phyloP scores from a whole-genome alignment of 2,797 vertebrate species.

The Pangasius macronema region DNA sequence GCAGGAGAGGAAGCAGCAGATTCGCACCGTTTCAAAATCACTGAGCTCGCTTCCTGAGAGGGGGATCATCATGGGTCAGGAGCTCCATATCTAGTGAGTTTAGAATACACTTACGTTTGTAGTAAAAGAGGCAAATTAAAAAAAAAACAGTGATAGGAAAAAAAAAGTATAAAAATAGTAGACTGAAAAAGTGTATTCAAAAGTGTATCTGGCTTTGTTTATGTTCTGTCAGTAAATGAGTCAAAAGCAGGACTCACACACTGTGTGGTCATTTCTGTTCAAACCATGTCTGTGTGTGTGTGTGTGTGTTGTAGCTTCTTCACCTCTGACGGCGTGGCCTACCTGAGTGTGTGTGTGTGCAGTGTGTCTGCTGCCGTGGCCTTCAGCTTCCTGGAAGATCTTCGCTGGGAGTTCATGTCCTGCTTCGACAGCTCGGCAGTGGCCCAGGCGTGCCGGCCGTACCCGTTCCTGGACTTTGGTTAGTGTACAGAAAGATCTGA shows the following conservation, averaged over 20 bases:
- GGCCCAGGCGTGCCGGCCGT: slow-evolving; percentile 84
- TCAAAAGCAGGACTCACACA: neutral
- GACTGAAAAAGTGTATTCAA: neutral
- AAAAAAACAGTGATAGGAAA: neutral
- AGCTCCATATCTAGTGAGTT: slow-evolving; percentile 88
- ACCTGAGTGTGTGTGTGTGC: slow-evolving; percentile 87
- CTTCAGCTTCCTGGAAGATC: slow-evolving; percentile 95
- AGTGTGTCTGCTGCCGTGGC: slow-evolving; percentile 86
- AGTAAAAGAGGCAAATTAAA: neutral
- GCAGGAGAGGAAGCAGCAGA: slow-evolving; percentile 86
- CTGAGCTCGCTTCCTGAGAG: slow-evolving; percentile 78
- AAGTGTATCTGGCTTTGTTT: neutral
- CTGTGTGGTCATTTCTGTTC: neutral
- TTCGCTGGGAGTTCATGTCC: slow-evolving; percentile 89
- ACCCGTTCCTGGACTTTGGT: slow-evolving; percentile 96
- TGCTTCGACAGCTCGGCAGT: slow-evolving; percentile 79
- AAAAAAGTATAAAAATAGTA: neutral
- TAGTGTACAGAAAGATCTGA: slow-evolving; percentile 59
- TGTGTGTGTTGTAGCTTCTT: slow-evolving; percentile 79
- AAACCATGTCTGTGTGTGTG: slow-evolving; percentile 41
- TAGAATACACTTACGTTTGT: neutral
- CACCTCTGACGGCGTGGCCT: slow-evolving; percentile 85
- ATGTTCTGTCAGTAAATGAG: neutral
- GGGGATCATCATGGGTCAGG: slow-evolving; percentile 78
- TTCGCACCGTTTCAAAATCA: slow-evolving; percentile 80